These are phyloP conservation scores for Bettongia penicillata DNA, from an alignment of 2,113 vertebrate species.

Conservation along the genomic window DNA sequence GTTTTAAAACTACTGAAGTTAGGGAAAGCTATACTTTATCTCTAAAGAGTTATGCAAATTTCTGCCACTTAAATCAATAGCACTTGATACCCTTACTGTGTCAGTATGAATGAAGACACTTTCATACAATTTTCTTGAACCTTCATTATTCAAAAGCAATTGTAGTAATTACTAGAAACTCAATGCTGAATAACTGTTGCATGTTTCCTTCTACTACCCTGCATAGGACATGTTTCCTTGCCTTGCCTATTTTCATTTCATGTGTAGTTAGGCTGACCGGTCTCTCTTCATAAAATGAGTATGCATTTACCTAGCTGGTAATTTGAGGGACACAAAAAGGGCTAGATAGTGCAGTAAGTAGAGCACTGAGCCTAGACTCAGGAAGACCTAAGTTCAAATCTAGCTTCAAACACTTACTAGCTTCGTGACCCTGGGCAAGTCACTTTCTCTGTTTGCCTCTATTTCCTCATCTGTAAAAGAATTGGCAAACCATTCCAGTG, in stretches of 20 bases:
- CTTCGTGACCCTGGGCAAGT: no score
- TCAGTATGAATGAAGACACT: conserved; percentile 39
- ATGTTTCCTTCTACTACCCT: conserved; percentile 21
- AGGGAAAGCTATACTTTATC: conserved; percentile 30
- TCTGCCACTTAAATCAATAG: conserved; percentile 44
- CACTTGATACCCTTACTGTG: not conserved
- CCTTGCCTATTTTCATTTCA: conserved; percentile 45
- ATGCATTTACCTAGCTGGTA: not conserved
- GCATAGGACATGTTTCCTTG: conserved; percentile 5
- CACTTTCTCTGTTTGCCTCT: not conserved
- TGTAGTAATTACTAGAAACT: conserved; percentile 52
- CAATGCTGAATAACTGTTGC: conserved; percentile 14
- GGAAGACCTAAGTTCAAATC: not conserved
- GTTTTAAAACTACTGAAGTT: conserved; percentile 29
- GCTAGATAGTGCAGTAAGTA: not conserved
- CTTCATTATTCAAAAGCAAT: conserved; percentile 20
- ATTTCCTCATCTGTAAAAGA: not conserved
- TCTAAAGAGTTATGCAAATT: conserved; percentile 30
- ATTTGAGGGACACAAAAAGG: conserved; percentile 13
- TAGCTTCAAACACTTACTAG: not conserved
- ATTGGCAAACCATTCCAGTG: not conserved
- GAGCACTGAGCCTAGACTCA: not conserved
- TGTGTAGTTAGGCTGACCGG: conserved; percentile 31
- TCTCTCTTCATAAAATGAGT: conserved; percentile 34
- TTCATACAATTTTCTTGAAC: conserved; percentile 38